Base-by-base conservation (phyloP, 2,888 invertebrate species). In the Pyrrhia umbra region DNA sequence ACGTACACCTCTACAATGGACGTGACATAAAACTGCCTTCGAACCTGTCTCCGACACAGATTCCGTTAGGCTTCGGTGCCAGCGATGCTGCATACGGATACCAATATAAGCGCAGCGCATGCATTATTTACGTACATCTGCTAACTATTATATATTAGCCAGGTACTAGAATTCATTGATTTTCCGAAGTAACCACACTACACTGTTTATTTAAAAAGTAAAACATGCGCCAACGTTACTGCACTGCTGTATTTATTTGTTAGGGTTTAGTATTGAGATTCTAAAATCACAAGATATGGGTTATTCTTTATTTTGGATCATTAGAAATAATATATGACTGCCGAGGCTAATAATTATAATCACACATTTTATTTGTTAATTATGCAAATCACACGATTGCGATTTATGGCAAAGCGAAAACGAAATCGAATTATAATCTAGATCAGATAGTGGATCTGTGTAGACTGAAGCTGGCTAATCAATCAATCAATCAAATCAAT, bases 31-130 rank as follows among this genome's bases (percentile, higher is more conserved):
- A 87, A 81, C 84, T 77, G 81, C 84, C 81, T 83, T 77, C 80
- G 82, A 85, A 85, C 87, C 86, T 80, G 84, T 85, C 85, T 79
- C 74, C 78, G 75, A 75, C 80, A 81, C 79, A 68, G 75, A 84
- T 84, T 86, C 88, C 88, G 88, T 88, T 88, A 88, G 81, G 72
- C 75, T 75, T 79, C 77, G 72, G 67, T 78, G 76, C 76, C 75
- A 77, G 56, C 60, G 67, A 58, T 61, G 63, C 68, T 71, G 57
- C 75, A 66, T 71, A 78, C 77, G 74, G 70, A 80, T 70, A 74
- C 70, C 59, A 75, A 72, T 71, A 66, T 72, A 74, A 67, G 56
- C 70, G 47, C 61, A 62, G 56, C 70, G 47, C 61, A 62, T 71
- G 68, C 59, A 75, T 65, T 74, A 68, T 78, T 56, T 75, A 61